Base-by-base conservation (phyloP, 2,888 invertebrate genomes). In the Aleiodes alternator region DNA sequence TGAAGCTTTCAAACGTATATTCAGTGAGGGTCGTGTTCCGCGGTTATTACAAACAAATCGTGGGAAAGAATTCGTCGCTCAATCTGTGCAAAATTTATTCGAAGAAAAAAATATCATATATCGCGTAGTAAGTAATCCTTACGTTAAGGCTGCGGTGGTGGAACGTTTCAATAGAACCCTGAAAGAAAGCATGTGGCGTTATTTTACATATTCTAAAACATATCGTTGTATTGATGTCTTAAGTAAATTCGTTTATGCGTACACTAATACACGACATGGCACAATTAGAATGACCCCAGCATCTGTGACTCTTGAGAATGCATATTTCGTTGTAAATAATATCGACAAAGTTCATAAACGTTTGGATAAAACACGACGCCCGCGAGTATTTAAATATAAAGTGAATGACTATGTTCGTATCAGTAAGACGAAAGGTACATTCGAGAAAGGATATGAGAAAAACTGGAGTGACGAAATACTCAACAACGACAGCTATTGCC, bases 41-140 rank as follows among this genome's bases (percentile, higher is more conserved):
- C 64, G 77, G 59, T 76, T 69, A 8, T 34, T 81, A 50, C 81
- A 80, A 31, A 78, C 79, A 2, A 80, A 82, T 56, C 75, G 75
- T 53, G 81, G 81, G 12, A 79, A 72, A 56, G 80, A 81, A 29
- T 81, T 80, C 57, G 75, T 75, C 12, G 79, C 69, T 61, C 64
- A 14, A 7, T 64, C 14, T 14, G 74, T 78, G 16, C 73, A 78
- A 64, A 74, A 76, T 14, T 31, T 80, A 8, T 61, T 72, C n/a
- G 77, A 72, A 80, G 23, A 23, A 85, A 75, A n/a, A 85, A 78
- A 76, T 77, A 77, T 50, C 80, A 84, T 68, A 83, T 86, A 66
- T 82, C 82, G 0, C 59, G 71, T 8, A 78, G 79, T 38, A 38
- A 1, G 38, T 38, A 38, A 38, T 38, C 38, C 38, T 38, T 1